Base-by-base conservation (phyloP, 2,888 invertebrate genomes). In the Calameuta filiformis region DNA sequence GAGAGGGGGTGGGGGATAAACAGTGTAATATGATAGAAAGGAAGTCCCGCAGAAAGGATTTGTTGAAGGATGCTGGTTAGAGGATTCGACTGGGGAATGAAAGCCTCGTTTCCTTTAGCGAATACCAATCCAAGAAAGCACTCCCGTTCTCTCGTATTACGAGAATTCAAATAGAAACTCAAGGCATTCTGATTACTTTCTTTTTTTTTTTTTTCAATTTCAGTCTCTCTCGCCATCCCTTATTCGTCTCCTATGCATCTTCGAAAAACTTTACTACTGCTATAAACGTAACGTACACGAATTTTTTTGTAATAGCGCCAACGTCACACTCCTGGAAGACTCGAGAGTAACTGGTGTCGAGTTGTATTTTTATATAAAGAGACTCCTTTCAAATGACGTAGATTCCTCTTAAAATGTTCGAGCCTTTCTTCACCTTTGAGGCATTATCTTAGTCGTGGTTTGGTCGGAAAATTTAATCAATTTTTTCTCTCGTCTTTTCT, bases 1-100 rank as follows among this genome's bases (percentile, higher is more conserved):
- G 34, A n/a, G 68, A 15, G 56, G 69, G 75, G 40, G 73, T 31
- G 73, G 11, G 69, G 56, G 40, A 75, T 35, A 69, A 75, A 79
- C 73, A 77, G 77, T 9, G 56, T 23, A 56, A 15, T 40, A 40
- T 4, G 56, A 23, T 15, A 56, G 56, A 56, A 56, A 9, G 56
- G 56, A 56, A 23, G 23, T 56, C 56, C 56, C 56, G 9, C 23
- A 56, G 56, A 56, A 56, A 56, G 56, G 23, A 56, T 23, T 56
- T 23, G 56, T 23, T 23, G 56, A 56, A 56, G 56, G 56, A 56
- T 56, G 56, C 23, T 56, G 56, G 56, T 56, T 56, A 56, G 23
- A 15, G 9, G 56, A 56, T 56, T 6, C 9, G 23, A 56, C 56
- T 23, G 56, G 23, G 9, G 56, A 2, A 56, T 23, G 56, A 56